Base-by-base conservation (phyloP, 2,797 vertebrate genomes). In the Threskiornis aethiopicus region DNA sequence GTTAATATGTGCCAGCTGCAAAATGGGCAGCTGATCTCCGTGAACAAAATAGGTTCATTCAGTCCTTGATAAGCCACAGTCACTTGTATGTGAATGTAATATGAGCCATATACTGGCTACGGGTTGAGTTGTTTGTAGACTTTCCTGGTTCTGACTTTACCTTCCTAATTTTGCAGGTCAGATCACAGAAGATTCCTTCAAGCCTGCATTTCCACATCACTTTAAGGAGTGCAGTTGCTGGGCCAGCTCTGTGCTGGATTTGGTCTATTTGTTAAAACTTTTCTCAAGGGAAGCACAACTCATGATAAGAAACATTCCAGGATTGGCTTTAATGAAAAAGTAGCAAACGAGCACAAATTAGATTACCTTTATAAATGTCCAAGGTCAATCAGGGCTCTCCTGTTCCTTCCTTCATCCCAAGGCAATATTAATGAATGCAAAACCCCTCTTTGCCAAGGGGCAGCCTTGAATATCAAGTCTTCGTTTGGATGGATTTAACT, bases 311-410 rank as follows among this genome's bases (percentile, higher is more conserved):
- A 95, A 92, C 89, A 92, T 96, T 97, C 79, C 96, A 94, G 76
- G 76, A 95, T 93, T 94, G 87, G 89, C 84, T 97, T 93, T 96
- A 97, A 97, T 97, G 96, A 94, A 96, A 97, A 97, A 97, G 92
- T 95, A 96, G 93, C 95, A 97, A 96, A 97, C 22, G 17, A 96
- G 90, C 94, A 81, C 95, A 96, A 97, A 97, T 97, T 96, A 95
- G 95, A 96, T 97, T 97, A 93, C 90, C 72, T 97, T 97, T 94
- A 96, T 96, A 97, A 97, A 93, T 90, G 89, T 84, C 94, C 93
- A 92, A 93, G 96, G 96, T 96, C 94, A 96, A 22, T 92, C 94
- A 94, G 90, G 79, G 95, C 84, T 96, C 93, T 94, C 82, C 69
- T 88, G 87, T 44, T 96, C 90, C 79, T 97, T 95, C 89, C 90